A percentile compares a stretch with the other conserved stretches of the same genome.
These are phyloP conservation scores for Molanna angustata DNA, from an alignment of 2,888 invertebrate species.

Conservation along the genomic window DNA sequence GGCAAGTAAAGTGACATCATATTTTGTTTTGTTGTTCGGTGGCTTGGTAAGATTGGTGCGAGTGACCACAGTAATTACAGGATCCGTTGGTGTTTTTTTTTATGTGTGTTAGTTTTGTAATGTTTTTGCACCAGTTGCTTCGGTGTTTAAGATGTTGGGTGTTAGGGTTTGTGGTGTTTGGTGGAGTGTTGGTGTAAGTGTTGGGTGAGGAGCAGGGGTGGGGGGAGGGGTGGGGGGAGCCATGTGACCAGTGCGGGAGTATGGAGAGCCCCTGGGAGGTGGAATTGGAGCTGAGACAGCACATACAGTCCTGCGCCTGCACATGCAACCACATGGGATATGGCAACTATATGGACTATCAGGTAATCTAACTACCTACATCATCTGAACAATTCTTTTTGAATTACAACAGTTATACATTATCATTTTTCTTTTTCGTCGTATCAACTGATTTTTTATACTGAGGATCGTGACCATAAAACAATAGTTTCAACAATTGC, in stretches of 20 bases:
- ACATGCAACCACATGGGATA: constrained; percentile 93
- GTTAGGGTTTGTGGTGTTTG: neutral
- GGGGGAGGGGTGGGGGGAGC: constrained; percentile 42
- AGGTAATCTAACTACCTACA: constrained; percentile 62
- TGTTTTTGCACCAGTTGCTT: neutral
- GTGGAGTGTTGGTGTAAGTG: neutral
- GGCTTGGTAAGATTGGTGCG: no score
- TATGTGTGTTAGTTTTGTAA: no score
- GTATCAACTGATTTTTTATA: no score
- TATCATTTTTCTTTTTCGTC: no score
- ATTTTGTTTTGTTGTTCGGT: no score
- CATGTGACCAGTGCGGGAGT: constrained; percentile 44
- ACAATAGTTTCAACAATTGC: no score
- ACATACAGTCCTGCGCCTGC: constrained; percentile 86
- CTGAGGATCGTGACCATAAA: no score
- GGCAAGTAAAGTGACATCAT: no score
- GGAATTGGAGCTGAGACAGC: constrained; percentile 82
- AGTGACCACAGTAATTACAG: no score
- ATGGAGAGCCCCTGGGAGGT: constrained; percentile 62
- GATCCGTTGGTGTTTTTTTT: no score
- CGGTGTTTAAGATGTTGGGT: constrained; percentile 1
- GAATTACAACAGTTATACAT: no score
- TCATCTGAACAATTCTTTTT: no score
- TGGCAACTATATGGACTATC: constrained; percentile 89
- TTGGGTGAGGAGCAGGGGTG: constrained; percentile 38